Conservation (phyloP, 2,113 vertebrate species). For the Bufo gargarizans region DNA sequence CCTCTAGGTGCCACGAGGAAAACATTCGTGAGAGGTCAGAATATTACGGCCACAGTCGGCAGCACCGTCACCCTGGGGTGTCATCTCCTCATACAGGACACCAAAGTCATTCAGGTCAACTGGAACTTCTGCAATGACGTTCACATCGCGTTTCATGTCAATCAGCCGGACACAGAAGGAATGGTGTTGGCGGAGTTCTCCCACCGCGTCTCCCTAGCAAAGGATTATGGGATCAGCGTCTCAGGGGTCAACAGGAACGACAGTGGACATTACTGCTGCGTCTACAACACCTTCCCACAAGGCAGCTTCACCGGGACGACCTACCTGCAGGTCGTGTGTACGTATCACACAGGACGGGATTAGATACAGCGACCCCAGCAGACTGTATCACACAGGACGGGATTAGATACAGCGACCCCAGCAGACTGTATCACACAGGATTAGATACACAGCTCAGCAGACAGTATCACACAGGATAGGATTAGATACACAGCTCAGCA, state of each 20-base stretch:
- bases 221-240: conserved; percentile 55
- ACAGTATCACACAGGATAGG: not conserved
- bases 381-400: not conserved
- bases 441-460: not conserved
- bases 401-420: not conserved
- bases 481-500: not conserved
- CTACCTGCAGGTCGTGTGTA: conserved; percentile 60
- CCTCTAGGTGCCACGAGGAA: conserved; percentile 20
- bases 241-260: conserved; percentile 55
- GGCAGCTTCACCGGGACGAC: conserved; percentile 60
- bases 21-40: conserved; percentile 29
- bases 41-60: conserved; percentile 60
- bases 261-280: conserved; percentile 63
- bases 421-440: not conserved
- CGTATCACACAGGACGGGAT: not conserved
- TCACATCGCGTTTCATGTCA: conserved; percentile 44
- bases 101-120: conserved; percentile 63
- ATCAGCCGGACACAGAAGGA: not conserved
- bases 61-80: conserved; percentile 62
- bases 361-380: not conserved
- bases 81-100: conserved; percentile 43
- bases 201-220: not conserved
- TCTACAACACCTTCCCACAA: conserved; percentile 62
- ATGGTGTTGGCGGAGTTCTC: not conserved
- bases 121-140: conserved; percentile 56